phyloP scores from a whole-genome alignment of 2,797 vertebrate genomes.

The Pipistrellus kuhlii region DNA sequence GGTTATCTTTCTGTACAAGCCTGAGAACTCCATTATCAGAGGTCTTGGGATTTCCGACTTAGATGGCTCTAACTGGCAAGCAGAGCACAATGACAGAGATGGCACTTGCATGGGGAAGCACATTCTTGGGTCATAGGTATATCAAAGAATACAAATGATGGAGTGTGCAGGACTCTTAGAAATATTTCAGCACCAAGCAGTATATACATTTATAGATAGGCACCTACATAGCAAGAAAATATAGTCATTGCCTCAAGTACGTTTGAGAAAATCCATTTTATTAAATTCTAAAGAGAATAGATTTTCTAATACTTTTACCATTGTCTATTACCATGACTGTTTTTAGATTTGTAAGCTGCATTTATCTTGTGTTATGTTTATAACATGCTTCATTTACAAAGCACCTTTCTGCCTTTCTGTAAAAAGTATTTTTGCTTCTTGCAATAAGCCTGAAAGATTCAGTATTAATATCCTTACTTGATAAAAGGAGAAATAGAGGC shows the following conservation, averaged over 20 bases:
- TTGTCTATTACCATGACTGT: background rate
- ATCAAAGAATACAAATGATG: background rate
- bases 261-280: background rate
- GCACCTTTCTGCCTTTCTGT: background rate
- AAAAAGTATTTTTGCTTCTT: slow-evolving; percentile 39
- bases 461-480: slow-evolving; percentile 31
- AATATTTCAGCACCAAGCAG: slow-evolving; percentile 29
- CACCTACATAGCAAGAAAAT: background rate
- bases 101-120: background rate
- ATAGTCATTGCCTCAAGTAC: background rate
- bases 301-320: slow-evolving; percentile 16
- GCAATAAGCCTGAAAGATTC: background rate
- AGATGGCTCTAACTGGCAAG: slow-evolving; percentile 61
- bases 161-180: background rate
- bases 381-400: background rate
- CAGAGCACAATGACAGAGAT: slow-evolving; percentile 40
- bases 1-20: slow-evolving; percentile 17
- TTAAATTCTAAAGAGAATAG: background rate
- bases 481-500: background rate
- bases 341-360: background rate
- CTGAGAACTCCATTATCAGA: slow-evolving; percentile 56
- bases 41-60: slow-evolving; percentile 39
- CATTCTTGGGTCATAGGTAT: background rate
- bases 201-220: slow-evolving; percentile 14
- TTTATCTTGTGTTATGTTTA: background rate